phyloP scores from a whole-genome alignment of 92 coral and sea anemone species.

The Parazoanthus darwini region DNA sequence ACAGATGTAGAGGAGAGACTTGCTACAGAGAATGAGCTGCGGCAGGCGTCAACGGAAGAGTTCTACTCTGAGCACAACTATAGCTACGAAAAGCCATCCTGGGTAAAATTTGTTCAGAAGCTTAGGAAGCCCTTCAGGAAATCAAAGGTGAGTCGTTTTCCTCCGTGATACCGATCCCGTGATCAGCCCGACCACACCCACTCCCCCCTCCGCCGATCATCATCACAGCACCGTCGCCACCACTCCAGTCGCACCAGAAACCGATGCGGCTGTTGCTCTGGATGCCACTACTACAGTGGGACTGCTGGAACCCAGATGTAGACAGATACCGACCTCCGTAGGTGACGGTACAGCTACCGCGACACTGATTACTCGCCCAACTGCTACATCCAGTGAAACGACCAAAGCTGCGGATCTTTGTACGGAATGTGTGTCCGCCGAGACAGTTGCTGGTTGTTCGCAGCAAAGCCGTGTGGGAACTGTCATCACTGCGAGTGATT shows the following conservation, averaged over 20 bases:
- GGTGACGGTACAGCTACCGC: slow-evolving; percentile 50
- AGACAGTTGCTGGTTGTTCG: slow-evolving; percentile 60
- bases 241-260: slow-evolving; percentile 73
- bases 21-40: not conserved
- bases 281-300: slow-evolving; percentile 53
- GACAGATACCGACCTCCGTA: slow-evolving; percentile 59
- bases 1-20: not conserved
- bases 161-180: slow-evolving; percentile 74
- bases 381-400: slow-evolving; percentile 48
- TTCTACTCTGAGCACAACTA: slow-evolving; percentile 4
- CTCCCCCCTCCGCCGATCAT: slow-evolving; percentile 66
- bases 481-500: slow-evolving; percentile 70
- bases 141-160: not conserved
- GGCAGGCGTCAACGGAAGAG: not conserved
- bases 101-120: not conserved
- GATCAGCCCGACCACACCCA: slow-evolving; percentile 60
- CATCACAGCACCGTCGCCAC: slow-evolving; percentile 62
- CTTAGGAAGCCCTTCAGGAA: slow-evolving; percentile 13
- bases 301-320: slow-evolving; percentile 49
- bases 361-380: slow-evolving; percentile 65
- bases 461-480: slow-evolving; percentile 57
- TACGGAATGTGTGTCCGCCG: slow-evolving; percentile 61
- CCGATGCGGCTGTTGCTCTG: slow-evolving; percentile 38
- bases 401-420: slow-evolving; percentile 55
- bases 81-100: slow-evolving; percentile 3